Base-by-base conservation (phyloP, 2,797 vertebrate species). In the Eidolon dupreanum region DNA sequence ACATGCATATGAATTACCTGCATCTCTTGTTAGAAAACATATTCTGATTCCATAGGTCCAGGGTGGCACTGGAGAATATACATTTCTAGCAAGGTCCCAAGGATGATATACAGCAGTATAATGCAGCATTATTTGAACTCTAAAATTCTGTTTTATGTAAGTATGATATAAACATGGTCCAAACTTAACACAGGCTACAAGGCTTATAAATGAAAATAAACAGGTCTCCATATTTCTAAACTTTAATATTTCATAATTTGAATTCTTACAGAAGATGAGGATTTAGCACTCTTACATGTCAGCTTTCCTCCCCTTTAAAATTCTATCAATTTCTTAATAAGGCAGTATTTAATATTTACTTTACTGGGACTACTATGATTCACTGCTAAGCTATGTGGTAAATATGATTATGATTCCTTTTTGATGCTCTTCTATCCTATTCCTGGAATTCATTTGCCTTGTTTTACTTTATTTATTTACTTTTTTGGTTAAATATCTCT, bases 161-260 rank as follows among this genome's bases (percentile, higher is more conserved):
- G 13, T 55, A 84, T 63, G 68, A 49, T 49, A 49, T 15, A 49
- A 49, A 63, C 36, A n/a, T 36, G n/a, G 68, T 79, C 28, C 89
- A 82, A 92, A 81, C 13, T 59, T 12, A 79, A 68, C 51, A 84
- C 5, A 65, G 36, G 59, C 49, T 66, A 71, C 1, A 86, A 79
- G n/a, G 51, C 24, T 46, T 91, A 59, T 4, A 88, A 88, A 33
- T 75, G 59, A 93, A 93, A 87, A 90, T 86, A 93, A 88, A 61
- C 33, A 73, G 8, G 9, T 53, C n/a, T 55, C 43, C 31, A 28
- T 68, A 70, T 61, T 84, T 89, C 36, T 78, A 81, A 90, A 90
- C n/a, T 13, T 82, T 66, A 61, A 46, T 81, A 81, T 89, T 92
- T 90, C 19, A 73, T 86, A 75, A 59, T 12, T 77, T 84, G 31